Evolutionary conservation across 2,888 invertebrate species (phyloP).

Genomic region (Smittia sp.): DNA sequence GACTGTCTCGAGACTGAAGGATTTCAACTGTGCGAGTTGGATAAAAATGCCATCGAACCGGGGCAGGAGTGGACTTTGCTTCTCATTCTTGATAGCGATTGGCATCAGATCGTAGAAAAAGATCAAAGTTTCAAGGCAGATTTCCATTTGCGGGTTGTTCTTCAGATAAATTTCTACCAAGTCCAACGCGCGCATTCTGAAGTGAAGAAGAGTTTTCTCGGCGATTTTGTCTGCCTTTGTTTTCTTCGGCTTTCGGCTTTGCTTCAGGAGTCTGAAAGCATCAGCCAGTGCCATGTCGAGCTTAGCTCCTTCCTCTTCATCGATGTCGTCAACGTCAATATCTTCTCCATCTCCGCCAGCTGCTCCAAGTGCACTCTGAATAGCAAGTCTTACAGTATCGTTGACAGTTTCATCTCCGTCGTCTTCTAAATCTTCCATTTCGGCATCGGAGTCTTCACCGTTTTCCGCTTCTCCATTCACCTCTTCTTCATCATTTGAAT

Average conservation of each 20-base stretch:
- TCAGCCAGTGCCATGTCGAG: slow-evolving; percentile 70
- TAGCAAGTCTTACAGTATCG: slow-evolving; percentile 68
- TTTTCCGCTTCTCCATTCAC: not conserved
- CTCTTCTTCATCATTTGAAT: not conserved
- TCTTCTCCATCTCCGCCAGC: slow-evolving; percentile 56
- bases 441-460: slow-evolving; percentile 44
- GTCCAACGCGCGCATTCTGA: slow-evolving; percentile 71
- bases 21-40: slow-evolving; percentile 20
- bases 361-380: slow-evolving; percentile 67
- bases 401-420: slow-evolving; percentile 64
- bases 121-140: slow-evolving; percentile 66
- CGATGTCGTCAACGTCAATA: slow-evolving; percentile 70
- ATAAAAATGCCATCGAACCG: slow-evolving; percentile 41
- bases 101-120: slow-evolving; percentile 67
- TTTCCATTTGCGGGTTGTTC: slow-evolving; percentile 62
- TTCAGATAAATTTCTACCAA: slow-evolving; percentile 71
- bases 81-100: slow-evolving; percentile 61
- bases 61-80: slow-evolving; percentile 47
- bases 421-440: slow-evolving; percentile 54
- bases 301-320: slow-evolving; percentile 71
- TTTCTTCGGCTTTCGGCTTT: slow-evolving; percentile 50
- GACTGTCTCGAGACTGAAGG: slow-evolving; percentile 35
- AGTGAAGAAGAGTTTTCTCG: slow-evolving; percentile 67
- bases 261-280: slow-evolving; percentile 59
- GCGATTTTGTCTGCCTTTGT: slow-evolving; percentile 61